phyloP scores from a whole-genome alignment of 1,140 invertebrate species.

The Sycophila sp. region DNA sequence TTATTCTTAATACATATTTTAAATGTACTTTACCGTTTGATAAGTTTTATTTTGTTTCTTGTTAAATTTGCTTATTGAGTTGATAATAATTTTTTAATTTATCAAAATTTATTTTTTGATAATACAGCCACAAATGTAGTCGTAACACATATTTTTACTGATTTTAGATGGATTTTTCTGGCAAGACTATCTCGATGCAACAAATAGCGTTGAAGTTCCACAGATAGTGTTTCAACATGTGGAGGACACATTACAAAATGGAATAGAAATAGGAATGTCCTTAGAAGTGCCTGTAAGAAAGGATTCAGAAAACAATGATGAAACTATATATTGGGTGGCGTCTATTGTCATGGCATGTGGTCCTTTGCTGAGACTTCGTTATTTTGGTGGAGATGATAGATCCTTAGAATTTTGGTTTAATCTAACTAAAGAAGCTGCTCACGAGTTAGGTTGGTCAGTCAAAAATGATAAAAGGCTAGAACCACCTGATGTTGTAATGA shows the following conservation, averaged over 20 bases:
- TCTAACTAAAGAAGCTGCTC: conserved; percentile 72
- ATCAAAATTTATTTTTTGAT: too few species aligned
- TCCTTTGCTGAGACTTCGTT: conserved; percentile 73
- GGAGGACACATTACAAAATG: conserved; percentile 75
- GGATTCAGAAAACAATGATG: conserved; percentile 60
- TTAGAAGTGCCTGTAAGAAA: conserved; percentile 73
- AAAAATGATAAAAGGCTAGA: conserved; percentile 71
- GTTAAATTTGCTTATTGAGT: too few species aligned
- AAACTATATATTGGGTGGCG: conserved; percentile 73
- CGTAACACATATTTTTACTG: conserved; percentile 12
- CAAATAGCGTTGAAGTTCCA: conserved; percentile 60
- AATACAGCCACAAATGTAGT: too few species aligned
- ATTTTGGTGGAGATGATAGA: conserved; percentile 72
- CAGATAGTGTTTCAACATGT: conserved; percentile 70
- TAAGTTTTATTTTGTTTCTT: too few species aligned
- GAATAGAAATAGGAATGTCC: conserved; percentile 77
- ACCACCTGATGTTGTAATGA: conserved; percentile 69
- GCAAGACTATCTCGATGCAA: conserved; percentile 66
- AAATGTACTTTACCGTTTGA: too few species aligned
- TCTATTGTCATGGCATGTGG: conserved; percentile 79
- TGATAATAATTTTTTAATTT: too few species aligned
- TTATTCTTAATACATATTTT: too few species aligned
- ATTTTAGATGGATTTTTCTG: conserved; percentile 58
- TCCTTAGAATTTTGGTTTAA: conserved; percentile 78
- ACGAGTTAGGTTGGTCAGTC: conserved; percentile 76